Evolutionary conservation across 2,888 invertebrate genomes (phyloP), one percentile per base, ranked within the genome.

Genomic region (Cancer borealis): DNA sequence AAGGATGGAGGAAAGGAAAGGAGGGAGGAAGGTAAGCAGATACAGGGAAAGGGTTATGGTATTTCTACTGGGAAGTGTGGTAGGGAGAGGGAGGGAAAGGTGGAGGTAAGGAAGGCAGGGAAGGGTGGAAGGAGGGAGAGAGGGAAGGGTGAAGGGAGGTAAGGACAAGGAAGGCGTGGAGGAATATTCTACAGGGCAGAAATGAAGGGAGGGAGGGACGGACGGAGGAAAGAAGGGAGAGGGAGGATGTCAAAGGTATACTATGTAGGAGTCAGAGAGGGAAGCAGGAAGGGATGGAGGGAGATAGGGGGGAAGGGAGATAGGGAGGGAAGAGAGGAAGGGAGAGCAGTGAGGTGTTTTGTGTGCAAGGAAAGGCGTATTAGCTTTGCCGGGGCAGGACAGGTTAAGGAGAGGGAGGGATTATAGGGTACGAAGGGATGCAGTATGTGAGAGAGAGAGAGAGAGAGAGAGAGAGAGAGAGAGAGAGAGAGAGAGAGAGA

Each of bases 401-500:
- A 88, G 12, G 12, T 12, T 5, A 45, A 17, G 45, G 46, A 21
- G 88, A 47, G 89, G n/a, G 49, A 10, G 26, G 49, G 89, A 26
- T 45, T 10, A 45, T n/a, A n/a, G 88, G 3, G 46, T 45, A 46
- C 39, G 66, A 66, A 21, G 21, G 21, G 66, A 66, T 14, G 21
- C 17, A 66, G 8, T 17, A n/a, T n/a, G n/a, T n/a, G n/a, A n/a
- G 73, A 73, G 73, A 73, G 73, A 73, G 73, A 73, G 73, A 73
- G 73, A 73, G 73, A 79, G 73, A 66, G 73, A 79, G 73, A 79
- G 26, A 26, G 73, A 79, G 88, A 21, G 45, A 49, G 89, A 49
- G 47, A 60, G 30, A 39, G 60, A n/a, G 90, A 21, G 84, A 84
- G 84, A 39, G 87, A 49, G 84, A 84, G 79, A 79, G 46, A 21